Base-by-base conservation (phyloP, 2,888 invertebrate species). In the Andrena chrysosceles region DNA sequence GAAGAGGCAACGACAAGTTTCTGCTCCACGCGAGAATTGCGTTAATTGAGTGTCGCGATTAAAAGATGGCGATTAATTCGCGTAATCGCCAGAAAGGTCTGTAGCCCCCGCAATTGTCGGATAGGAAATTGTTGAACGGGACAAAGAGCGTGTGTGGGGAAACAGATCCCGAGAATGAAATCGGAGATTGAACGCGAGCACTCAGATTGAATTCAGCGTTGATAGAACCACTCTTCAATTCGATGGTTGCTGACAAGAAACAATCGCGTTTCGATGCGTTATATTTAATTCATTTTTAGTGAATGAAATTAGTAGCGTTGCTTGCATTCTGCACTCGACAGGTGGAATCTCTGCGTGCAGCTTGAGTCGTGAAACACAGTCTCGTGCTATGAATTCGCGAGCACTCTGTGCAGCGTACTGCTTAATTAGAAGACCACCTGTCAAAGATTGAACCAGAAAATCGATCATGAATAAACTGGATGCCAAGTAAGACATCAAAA, bases 11-110 rank as follows among this genome's bases (percentile, higher is more conserved):
- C n/a, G 31, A 2, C 16, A 29, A 20, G n/a, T 23, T 35, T n/a
- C 35, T 13, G 20, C 63, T n/a, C 2, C 26, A 2, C 26, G 10
- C 59, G 54, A 20, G 56, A 60, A 13, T 26, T n/a, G n/a, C 31
- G 26, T 62, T 73, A 63, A 78, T 78, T 63, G 42, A 26, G 29
- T 42, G 60, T 35, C 31, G 8, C 35, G 7, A 26, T 29, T 54
- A 5, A 10, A 29, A 29, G n/a, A 20, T 2, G 31, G 13, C 20
- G 29, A 67, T 62, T 62, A 54, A 78, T 54, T 67, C 52, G 23
- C 62, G 7, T 60, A 60, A 77, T 29, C 52, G 72, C 29, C 35
- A 26, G 60, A 71, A 71, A 66, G 66, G n/a, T 56, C 56, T 49
- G 49, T 20, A 33, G 64, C 66, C 29, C 31, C 42, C 2, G 20